A percentile compares a stretch with the other conserved stretches of the same genome.
Evolutionary conservation across 2,113 vertebrate species (phyloP).

Genomic region (Gambusia holbrooki): DNA sequence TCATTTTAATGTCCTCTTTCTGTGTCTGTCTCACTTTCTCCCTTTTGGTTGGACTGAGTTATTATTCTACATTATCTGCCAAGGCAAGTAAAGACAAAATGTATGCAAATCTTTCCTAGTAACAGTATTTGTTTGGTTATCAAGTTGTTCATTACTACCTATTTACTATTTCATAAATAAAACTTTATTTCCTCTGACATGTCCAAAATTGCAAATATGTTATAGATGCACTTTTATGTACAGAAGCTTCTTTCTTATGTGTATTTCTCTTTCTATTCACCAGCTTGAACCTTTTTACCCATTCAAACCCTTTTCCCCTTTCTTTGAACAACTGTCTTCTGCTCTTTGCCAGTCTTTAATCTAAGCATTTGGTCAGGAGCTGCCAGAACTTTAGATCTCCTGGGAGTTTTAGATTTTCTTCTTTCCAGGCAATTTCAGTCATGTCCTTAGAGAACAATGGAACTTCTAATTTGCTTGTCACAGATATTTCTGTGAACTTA

Average conservation of each 20-base stretch:
- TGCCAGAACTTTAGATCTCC: too few species aligned
- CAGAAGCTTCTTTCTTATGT: background rate
- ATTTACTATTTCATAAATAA: too few species aligned
- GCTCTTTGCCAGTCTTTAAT: background rate
- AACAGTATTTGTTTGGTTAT: too few species aligned
- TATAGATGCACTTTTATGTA: background rate
- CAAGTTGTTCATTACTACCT: too few species aligned
- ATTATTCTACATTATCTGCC: too few species aligned
- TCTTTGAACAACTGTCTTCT: background rate
- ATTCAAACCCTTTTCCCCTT: background rate
- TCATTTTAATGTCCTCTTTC: too few species aligned
- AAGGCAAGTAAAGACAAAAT: too few species aligned
- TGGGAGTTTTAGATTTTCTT: too few species aligned
- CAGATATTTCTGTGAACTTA: background rate
- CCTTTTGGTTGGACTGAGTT: too few species aligned
- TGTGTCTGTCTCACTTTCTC: too few species aligned
- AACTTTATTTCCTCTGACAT: background rate
- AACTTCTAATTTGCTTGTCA: background rate
- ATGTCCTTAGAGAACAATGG: background rate
- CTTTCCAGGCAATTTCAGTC: background rate
- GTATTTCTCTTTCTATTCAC: background rate
- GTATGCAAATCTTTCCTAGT: too few species aligned
- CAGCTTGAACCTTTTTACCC: background rate
- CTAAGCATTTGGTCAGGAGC: background rate
- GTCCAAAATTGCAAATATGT: background rate